Evolutionary conservation across 2,113 vertebrate genomes (phyloP).

Genomic region (Xerus inauris): DNA sequence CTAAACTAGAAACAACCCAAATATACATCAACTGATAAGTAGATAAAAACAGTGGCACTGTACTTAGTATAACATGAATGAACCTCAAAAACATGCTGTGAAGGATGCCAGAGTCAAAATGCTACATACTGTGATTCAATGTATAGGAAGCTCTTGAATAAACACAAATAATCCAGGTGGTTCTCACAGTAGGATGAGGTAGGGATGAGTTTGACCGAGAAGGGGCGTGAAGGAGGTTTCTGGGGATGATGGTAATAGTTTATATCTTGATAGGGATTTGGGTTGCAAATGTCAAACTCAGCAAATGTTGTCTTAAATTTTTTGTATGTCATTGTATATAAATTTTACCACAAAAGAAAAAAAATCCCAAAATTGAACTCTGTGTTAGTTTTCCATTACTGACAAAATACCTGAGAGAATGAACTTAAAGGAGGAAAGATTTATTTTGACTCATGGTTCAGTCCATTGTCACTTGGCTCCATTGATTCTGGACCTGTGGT

Average conservation of each 20-base stretch:
- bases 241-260: neutral
- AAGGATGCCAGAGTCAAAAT: neutral
- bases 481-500: neutral
- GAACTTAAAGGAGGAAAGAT: neutral
- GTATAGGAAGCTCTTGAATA: slow-evolving; percentile 6
- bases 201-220: neutral
- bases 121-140: neutral
- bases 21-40: neutral
- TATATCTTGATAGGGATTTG: neutral
- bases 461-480: neutral
- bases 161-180: neutral
- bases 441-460: neutral
- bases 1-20: slow-evolving; percentile 24
- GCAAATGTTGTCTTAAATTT: slow-evolving; percentile 40
- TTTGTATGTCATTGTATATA: slow-evolving; percentile 3
- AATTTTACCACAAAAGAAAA: slow-evolving; percentile 24
- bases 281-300: neutral
- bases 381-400: neutral
- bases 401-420: neutral
- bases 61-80: neutral
- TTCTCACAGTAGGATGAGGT: neutral
- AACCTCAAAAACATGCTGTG: slow-evolving; percentile 2
- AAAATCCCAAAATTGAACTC: neutral
- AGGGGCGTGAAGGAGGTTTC: neutral
- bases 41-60: neutral